Percentiles rank a stretch among this genome's conserved stretches.
Conservation (phyloP, 2,888 invertebrate species). For the Drosophila pseudotalamancana region DNA sequence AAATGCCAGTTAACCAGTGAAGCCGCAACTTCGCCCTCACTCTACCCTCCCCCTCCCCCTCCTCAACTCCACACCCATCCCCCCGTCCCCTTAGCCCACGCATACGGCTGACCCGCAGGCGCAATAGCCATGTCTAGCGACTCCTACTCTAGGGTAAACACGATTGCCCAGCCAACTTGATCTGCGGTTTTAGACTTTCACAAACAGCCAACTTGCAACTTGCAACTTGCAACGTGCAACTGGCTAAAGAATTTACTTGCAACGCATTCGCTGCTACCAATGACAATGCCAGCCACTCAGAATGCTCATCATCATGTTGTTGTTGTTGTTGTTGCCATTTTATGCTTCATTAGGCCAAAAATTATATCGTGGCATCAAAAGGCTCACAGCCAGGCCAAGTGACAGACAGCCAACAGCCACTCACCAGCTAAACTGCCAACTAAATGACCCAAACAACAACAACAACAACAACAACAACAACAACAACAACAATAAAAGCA, state of each 20-base stretch:
- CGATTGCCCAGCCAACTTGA: constrained; percentile 65
- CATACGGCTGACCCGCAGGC: constrained; percentile 24
- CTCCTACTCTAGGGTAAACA: constrained; percentile 69
- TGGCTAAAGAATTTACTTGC: constrained; percentile 56
- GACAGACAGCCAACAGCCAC: constrained; percentile 62
- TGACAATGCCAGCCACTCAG: constrained; percentile 51
- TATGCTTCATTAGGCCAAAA: constrained; percentile 79
- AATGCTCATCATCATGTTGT: constrained; percentile 52
- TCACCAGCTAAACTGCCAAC: constrained; percentile 58
- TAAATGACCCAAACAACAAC: constrained; percentile 52
- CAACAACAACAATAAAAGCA: background rate
- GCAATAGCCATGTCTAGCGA: constrained; percentile 55
- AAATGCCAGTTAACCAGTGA: constrained; percentile 66
- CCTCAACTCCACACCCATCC: background rate
- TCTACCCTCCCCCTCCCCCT: background rate
- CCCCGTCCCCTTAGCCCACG: background rate
- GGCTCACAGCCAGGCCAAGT: constrained; percentile 44
- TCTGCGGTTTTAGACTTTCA: constrained; percentile 70
- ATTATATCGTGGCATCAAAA: constrained; percentile 67
- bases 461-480: constrained; percentile 5
- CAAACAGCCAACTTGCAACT: constrained; percentile 54
- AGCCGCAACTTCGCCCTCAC: constrained; percentile 50
- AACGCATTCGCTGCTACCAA: constrained; percentile 44
- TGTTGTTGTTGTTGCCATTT: constrained; percentile 54
- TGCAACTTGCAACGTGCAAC: constrained; percentile 29